A percentile compares a stretch with the other conserved stretches of the same genome.
These are phyloP conservation scores for Lepidocyrtoides sp. DNA, from an alignment of 2,888 invertebrate genomes.

Conservation along the genomic window DNA sequence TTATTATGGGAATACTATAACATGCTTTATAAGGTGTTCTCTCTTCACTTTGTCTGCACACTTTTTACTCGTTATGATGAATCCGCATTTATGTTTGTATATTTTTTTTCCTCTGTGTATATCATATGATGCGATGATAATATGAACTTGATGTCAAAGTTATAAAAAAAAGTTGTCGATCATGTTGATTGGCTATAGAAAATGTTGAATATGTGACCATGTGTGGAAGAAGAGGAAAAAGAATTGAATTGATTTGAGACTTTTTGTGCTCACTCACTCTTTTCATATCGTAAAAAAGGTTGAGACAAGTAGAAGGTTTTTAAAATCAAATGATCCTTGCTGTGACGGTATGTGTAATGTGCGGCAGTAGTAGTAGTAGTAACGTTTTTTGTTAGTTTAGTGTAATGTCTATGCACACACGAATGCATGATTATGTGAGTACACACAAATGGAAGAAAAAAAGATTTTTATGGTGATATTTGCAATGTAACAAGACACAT, in stretches of 20 bases:
- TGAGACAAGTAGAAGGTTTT: slow-evolving; percentile 55
- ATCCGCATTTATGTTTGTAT: slow-evolving; percentile 4
- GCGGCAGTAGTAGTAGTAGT: not conserved
- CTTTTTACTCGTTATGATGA: not conserved
- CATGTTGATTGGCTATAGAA: slow-evolving; percentile 80
- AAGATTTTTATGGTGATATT: slow-evolving; percentile 28
- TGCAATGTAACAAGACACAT: slow-evolving; percentile 52
- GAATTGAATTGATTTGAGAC: slow-evolving; percentile 59
- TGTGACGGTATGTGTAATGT: not conserved
- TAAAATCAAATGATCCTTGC: slow-evolving; percentile 30
- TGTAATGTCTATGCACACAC: not conserved
- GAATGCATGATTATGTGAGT: not conserved
- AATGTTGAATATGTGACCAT: slow-evolving; percentile 77
- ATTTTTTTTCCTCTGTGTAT: not conserved
- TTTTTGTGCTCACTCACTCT: slow-evolving; percentile 39
- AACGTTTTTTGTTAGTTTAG: slow-evolving; percentile 22
- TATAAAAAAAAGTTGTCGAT: slow-evolving; percentile 76
- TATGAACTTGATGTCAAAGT: slow-evolving; percentile 75
- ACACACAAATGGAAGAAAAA: slow-evolving; percentile 39
- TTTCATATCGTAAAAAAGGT: not conserved
- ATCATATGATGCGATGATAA: not conserved
- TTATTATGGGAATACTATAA: slow-evolving; percentile 7
- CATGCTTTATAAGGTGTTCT: slow-evolving; percentile 37
- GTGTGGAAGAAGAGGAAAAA: slow-evolving; percentile 70
- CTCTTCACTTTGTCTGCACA: slow-evolving; percentile 21